phyloP scores from a whole-genome alignment of 2,888 invertebrate species.

The Hypselothyrea guttata region DNA sequence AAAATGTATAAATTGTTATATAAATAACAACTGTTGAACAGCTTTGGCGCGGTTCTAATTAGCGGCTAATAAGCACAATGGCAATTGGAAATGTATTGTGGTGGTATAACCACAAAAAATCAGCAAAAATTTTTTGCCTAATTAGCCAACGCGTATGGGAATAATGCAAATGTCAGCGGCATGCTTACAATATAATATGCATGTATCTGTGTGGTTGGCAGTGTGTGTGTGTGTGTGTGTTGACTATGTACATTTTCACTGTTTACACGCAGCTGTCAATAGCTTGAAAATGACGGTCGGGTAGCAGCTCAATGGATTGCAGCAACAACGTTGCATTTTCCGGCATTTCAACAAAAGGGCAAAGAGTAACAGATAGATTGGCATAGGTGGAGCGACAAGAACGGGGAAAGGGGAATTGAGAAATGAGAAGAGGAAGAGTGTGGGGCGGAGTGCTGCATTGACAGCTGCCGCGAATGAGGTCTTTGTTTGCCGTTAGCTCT shows the following conservation, averaged over 20 bases:
- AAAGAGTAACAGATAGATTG: neutral
- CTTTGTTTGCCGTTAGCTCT: constrained; percentile 26
- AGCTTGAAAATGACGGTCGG: constrained; percentile 9
- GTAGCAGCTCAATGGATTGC: constrained; percentile 15
- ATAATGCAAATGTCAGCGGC: constrained; percentile 17
- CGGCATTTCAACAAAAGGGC: constrained; percentile 31
- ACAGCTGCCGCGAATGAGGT: constrained; percentile 2
- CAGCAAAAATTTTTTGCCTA: constrained; percentile 24
- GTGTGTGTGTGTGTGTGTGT: neutral
- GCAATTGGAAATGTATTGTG: constrained; percentile 24
- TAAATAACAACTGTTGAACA: neutral
- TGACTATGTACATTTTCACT: neutral
- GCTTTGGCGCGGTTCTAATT: constrained; percentile 35
- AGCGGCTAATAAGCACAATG: constrained; percentile 18
- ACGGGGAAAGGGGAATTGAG: too few species aligned
- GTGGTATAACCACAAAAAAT: constrained; percentile 17
- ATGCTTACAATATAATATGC: constrained; percentile 7
- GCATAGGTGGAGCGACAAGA: too few species aligned
- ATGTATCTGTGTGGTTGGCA: neutral
- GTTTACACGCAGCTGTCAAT: constrained; percentile 21
- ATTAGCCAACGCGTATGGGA: constrained; percentile 20
- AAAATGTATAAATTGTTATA: too few species aligned
- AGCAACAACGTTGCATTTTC: constrained; percentile 13
- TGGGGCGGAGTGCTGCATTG: constrained; percentile 3
- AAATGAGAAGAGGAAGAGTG: too few species aligned